phyloP scores from a whole-genome alignment of 2,113 vertebrate genomes.

The Haemorhous mexicanus region DNA sequence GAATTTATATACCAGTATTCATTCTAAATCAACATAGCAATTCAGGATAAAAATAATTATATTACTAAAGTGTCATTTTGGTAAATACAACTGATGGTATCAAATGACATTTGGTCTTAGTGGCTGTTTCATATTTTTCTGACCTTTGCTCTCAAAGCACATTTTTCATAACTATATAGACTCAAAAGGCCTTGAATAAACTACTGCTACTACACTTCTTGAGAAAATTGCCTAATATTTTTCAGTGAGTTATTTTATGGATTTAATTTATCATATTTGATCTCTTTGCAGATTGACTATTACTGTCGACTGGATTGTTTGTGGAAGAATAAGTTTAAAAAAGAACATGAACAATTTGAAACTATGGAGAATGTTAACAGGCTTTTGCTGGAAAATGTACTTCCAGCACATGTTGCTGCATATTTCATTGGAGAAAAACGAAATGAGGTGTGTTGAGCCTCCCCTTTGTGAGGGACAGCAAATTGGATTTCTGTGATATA shows the following conservation, averaged over 20 bases:
- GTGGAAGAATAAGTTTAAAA: constrained; percentile 95
- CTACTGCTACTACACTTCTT: neutral
- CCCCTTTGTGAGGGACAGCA: neutral
- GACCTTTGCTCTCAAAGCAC: neutral
- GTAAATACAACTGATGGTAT: neutral
- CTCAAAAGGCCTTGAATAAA: neutral
- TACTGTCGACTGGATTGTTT: constrained; percentile 91
- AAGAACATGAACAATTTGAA: constrained; percentile 94
- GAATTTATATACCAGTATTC: neutral
- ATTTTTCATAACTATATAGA: neutral
- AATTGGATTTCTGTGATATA: neutral
- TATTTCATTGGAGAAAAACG: constrained; percentile 96
- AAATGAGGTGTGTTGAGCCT: constrained; percentile 82
- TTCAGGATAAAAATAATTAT: neutral
- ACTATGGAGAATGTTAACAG: constrained; percentile 97
- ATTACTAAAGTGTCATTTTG: neutral
- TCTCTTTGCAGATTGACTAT: constrained; percentile 84
- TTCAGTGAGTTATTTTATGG: neutral
- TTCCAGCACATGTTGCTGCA: constrained; percentile 91
- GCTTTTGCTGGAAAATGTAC: constrained; percentile 93
- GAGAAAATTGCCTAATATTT: neutral
- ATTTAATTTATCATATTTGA: neutral
- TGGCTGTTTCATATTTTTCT: neutral
- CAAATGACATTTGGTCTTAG: neutral
- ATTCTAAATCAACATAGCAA: neutral